Conservation (phyloP, 53 echinoderm and acorn worm genomes). For the Antedon mediterranea region DNA sequence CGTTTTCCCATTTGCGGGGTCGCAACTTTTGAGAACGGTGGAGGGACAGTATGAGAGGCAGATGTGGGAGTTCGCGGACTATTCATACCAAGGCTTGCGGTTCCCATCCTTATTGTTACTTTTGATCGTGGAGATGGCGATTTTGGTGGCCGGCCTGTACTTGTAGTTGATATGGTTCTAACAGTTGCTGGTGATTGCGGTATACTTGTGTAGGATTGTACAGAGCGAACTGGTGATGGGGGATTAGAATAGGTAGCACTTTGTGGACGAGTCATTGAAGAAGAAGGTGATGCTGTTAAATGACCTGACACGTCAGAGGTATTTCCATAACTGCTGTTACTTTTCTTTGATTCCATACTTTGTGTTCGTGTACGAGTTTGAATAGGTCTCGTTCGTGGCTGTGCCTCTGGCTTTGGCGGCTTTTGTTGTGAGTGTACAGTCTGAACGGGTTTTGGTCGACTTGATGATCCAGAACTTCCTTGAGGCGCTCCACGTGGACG, state of each 20-base stretch:
- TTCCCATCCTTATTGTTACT: constrained; percentile 11
- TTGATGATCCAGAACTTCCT: neutral
- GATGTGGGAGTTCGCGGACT: constrained; percentile 5
- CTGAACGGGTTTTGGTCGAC: neutral
- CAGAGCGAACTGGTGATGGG: neutral
- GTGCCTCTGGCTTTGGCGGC: neutral
- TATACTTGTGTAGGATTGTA: neutral
- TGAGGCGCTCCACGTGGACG: neutral
- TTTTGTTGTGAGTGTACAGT: neutral
- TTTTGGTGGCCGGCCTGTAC: neutral
- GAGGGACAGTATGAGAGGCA: neutral
- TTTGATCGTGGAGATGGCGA: neutral
- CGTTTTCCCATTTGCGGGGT: neutral
- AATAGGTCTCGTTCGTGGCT: neutral
- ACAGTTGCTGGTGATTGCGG: neutral
- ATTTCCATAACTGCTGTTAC: neutral
- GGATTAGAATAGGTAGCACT: neutral
- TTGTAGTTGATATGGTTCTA: neutral
- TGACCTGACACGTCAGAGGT: neutral
- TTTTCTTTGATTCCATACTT: neutral
- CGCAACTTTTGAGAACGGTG: neutral
- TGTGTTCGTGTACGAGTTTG: neutral
- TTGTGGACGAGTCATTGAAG: neutral
- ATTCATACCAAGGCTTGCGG: constrained; percentile 22
- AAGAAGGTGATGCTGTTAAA: neutral